These are phyloP conservation scores for Microcebus murinus DNA, from an alignment of 2,113 vertebrate species.

Conservation along the genomic window DNA sequence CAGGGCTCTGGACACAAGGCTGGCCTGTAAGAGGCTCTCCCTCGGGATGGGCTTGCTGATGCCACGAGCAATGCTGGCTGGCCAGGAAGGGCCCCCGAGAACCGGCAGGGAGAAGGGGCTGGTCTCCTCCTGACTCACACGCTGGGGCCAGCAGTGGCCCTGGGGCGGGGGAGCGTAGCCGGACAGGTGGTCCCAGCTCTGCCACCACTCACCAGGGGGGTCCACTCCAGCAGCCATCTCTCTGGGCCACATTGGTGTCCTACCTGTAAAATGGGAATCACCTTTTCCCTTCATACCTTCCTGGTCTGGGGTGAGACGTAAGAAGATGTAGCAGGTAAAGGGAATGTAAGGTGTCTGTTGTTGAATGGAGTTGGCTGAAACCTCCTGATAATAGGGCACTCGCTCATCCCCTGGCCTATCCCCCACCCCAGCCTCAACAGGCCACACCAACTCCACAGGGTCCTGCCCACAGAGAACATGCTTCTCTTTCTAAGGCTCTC, in stretches of 20 bases:
- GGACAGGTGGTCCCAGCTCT: not conserved
- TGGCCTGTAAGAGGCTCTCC: not conserved
- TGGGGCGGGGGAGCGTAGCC: no score
- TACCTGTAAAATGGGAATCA: not conserved
- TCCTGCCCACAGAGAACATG: fast-evolving
- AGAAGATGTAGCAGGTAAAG: not conserved
- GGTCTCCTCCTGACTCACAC: not conserved
- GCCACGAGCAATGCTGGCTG: not conserved
- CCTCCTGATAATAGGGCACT: not conserved
- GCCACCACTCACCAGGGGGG: not conserved
- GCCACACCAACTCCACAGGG: not conserved
- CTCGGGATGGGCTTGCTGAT: not conserved
- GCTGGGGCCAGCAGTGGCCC: no score
- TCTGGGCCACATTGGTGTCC: not conserved
- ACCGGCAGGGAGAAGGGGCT: not conserved
- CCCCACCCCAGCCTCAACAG: not conserved
- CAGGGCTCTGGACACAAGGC: not conserved
- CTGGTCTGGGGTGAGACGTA: not conserved
- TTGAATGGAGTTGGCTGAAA: not conserved
- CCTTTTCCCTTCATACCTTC: not conserved
- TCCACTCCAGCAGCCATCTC: not conserved
- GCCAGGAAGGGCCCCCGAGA: not conserved
- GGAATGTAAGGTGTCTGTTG: not conserved
- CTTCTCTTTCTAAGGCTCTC: not conserved
- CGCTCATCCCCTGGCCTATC: fast-evolving